These are phyloP conservation scores for Odontocerum albicorne DNA, from an alignment of 2,888 invertebrate genomes.

Conservation along the genomic window DNA sequence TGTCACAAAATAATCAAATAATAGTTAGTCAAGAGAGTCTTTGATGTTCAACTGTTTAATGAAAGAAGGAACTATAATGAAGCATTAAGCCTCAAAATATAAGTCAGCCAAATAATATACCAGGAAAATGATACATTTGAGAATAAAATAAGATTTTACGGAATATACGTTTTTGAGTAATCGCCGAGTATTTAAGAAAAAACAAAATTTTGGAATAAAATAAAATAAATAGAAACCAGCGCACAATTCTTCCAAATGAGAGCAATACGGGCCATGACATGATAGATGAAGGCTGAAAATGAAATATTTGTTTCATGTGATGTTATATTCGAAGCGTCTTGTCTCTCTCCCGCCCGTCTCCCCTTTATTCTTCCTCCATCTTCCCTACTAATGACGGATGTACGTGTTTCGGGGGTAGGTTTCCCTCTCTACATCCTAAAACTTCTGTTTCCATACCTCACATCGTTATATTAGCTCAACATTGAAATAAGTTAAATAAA, in stretches of 20 bases:
- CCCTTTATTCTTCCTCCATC: constrained; percentile 7
- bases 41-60: no score
- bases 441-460: not conserved
- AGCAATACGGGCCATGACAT: constrained; percentile 32
- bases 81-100: no score
- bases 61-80: no score
- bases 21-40: no score
- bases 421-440: not conserved
- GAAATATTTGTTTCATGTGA: constrained; percentile 34
- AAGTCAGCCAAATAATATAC: no score
- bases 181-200: no score
- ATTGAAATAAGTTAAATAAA: no score
- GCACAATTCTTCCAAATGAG: constrained; percentile 10
- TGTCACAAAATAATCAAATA: no score
- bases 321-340: constrained; percentile 30
- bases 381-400: constrained; percentile 26
- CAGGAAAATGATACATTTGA: no score
- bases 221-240: constrained; percentile 14
- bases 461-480: not conserved
- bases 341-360: constrained; percentile 8
- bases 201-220: no score
- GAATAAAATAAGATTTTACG: no score
- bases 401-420: constrained; percentile 19
- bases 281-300: constrained; percentile 35
- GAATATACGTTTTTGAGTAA: no score